Conservation (phyloP, 64 coral and sea anemone genomes). For the Pocillopora damicornis region DNA sequence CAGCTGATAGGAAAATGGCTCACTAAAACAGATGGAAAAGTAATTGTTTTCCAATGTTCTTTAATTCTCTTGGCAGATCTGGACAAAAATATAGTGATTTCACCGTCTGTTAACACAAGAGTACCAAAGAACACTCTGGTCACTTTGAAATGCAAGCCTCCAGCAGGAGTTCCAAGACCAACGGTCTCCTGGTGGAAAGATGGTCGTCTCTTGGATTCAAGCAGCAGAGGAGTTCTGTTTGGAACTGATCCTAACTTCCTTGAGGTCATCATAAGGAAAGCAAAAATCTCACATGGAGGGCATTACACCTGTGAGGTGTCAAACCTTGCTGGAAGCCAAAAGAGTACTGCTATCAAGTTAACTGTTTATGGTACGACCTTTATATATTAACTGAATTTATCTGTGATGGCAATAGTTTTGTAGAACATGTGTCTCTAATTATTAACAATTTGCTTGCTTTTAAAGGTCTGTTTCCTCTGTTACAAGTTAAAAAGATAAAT, state of each 20-base stretch:
- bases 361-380: slow-evolving; percentile 18
- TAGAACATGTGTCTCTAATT: no score
- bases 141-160: slow-evolving; percentile 12
- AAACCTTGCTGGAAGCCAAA: not conserved
- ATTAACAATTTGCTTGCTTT: no score
- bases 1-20: no score
- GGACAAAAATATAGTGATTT: not conserved
- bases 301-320: not conserved
- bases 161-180: slow-evolving; percentile 9
- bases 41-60: not conserved
- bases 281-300: not conserved
- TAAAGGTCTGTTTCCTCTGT: no score
- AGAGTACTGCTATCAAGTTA: not conserved
- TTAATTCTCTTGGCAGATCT: slow-evolving; percentile 5
- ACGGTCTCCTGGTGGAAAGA: slow-evolving; percentile 27
- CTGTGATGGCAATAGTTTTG: no score
- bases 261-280: not conserved
- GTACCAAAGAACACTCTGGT: not conserved
- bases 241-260: not conserved
- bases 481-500: no score
- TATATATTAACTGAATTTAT: not conserved
- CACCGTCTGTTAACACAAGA: not conserved
- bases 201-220: not conserved
- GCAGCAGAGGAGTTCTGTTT: not conserved
- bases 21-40: no score